Evolutionary conservation across 2,113 vertebrate genomes (phyloP).

Genomic region (Tragelaphus strepsiceros): DNA sequence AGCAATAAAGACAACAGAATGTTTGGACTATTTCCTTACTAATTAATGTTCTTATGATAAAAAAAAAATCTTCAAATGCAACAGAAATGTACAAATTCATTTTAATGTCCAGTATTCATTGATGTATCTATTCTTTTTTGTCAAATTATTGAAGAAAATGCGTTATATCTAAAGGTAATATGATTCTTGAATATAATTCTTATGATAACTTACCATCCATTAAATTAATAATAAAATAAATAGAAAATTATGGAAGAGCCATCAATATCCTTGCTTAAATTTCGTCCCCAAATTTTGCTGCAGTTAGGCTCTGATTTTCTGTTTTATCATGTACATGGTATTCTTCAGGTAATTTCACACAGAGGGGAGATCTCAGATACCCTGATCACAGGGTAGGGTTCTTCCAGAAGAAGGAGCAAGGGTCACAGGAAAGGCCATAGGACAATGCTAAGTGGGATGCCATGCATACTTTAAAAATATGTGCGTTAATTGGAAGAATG

Average conservation of each 20-base stretch:
- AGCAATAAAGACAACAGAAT: not conserved
- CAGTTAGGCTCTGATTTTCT: not conserved
- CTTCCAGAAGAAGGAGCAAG: not conserved
- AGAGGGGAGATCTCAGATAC: not conserved
- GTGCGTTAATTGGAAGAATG: not conserved
- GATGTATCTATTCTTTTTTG: not conserved
- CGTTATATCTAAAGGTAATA: not conserved
- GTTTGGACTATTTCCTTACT: not conserved
- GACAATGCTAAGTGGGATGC: not conserved
- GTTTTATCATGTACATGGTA: not conserved
- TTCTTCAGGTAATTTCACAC: not conserved
- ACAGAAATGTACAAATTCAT: not conserved
- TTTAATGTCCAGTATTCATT: slow-evolving; percentile 12
- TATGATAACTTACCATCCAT: not conserved
- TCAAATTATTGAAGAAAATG: slow-evolving; percentile 19
- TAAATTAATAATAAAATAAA: slow-evolving; percentile 20
- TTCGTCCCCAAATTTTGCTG: not conserved
- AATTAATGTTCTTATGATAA: not conserved
- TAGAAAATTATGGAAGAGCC: not conserved
- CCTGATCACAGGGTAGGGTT: not conserved
- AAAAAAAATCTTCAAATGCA: not conserved
- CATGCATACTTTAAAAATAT: not conserved
- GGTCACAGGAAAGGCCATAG: not conserved
- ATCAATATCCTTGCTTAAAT: not conserved
- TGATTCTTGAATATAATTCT: not conserved